Percentiles rank a stretch among this genome's conserved stretches.
Evolutionary conservation across 1,140 invertebrate species (phyloP).

Genomic region (Batillaria attramentaria): DNA sequence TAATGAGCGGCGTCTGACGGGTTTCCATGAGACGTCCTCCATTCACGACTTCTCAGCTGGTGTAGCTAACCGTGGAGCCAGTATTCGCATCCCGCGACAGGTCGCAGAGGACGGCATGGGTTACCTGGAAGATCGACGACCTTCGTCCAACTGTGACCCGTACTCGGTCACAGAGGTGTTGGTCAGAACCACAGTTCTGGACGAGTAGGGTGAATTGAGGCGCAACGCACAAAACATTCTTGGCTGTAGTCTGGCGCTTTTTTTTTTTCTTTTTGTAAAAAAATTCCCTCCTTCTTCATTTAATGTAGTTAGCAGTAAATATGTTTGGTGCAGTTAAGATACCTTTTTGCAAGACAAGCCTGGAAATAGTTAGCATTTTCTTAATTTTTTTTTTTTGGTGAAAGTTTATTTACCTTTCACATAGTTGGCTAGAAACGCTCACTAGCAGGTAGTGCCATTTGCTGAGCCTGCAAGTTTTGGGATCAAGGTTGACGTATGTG

Average conservation of each 20-base stretch:
- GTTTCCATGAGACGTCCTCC: constrained; percentile 72
- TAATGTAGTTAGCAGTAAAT: no score
- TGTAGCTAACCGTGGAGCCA: constrained; percentile 74
- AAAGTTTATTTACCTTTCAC: no score
- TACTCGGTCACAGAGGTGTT: constrained; percentile 77
- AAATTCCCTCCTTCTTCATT: no score
- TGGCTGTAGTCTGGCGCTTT: no score
- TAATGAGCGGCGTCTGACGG: constrained; percentile 73
- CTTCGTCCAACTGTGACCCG: constrained; percentile 95
- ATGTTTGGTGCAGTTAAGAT: neutral
- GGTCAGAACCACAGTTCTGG: constrained; percentile 59
- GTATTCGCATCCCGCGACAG: constrained; percentile 76
- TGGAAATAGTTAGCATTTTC: no score
- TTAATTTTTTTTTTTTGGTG: no score
- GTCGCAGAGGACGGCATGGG: constrained; percentile 89
- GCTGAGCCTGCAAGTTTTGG: no score
- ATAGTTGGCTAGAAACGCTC: no score
- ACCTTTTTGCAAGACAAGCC: neutral
- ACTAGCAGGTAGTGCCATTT: no score
- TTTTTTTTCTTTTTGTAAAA: no score
- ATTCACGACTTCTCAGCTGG: constrained; percentile 72
- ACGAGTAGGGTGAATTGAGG: constrained; percentile 28
- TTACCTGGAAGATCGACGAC: constrained; percentile 94
- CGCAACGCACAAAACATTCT: neutral
- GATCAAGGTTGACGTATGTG: no score